Evolutionary conservation across 2,113 vertebrate species (phyloP).

Genomic region (Dasypus novemcinctus): DNA sequence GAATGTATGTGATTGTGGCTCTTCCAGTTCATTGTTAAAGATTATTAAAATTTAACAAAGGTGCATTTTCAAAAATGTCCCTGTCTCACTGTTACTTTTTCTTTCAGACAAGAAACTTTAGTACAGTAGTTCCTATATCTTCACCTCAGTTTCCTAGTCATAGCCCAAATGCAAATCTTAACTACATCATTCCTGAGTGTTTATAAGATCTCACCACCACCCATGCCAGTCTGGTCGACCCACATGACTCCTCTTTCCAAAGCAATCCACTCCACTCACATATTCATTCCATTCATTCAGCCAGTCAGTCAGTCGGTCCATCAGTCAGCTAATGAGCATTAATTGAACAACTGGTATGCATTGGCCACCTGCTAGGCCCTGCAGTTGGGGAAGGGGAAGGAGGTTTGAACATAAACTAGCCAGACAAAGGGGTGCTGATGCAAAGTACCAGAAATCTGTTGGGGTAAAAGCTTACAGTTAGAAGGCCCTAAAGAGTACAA

Average conservation of each 20-base stretch:
- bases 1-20: slow-evolving; percentile 62
- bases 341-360: not conserved
- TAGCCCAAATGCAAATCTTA: not conserved
- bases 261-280: not conserved
- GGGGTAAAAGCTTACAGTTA: too few species aligned
- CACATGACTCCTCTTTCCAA: not conserved
- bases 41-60: slow-evolving; percentile 66
- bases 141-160: slow-evolving; percentile 23
- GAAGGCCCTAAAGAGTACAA: too few species aligned
- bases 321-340: not conserved
- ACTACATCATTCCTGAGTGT: not conserved
- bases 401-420: not conserved
- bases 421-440: too few species aligned
- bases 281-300: not conserved
- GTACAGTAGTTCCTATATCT: slow-evolving; percentile 13
- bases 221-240: not conserved
- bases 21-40: slow-evolving; percentile 37
- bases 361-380: not conserved
- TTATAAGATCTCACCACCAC: not conserved
- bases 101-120: slow-evolving; percentile 42
- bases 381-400: not conserved
- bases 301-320: not conserved
- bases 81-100: slow-evolving; percentile 52
- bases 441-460: too few species aligned
- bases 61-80: slow-evolving; percentile 58